Evolutionary conservation across 2,113 vertebrate species (phyloP), one percentile per base, ranked within the genome.

Genomic region (Ardeotis arabs): DNA sequence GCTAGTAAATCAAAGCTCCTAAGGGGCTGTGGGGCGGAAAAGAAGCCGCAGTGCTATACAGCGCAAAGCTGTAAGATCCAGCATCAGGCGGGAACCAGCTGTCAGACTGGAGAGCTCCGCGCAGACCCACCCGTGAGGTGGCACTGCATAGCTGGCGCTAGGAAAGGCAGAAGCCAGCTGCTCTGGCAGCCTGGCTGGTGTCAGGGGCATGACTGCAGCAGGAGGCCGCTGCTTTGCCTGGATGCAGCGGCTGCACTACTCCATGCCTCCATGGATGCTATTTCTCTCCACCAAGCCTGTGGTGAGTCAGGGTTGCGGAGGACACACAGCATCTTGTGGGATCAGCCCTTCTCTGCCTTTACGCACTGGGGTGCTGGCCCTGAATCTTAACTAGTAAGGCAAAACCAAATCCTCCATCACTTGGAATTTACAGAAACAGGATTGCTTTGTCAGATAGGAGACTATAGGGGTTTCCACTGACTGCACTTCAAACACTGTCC

Each of bases 341-440:
- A 24, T 41, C 66, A 52, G 82, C 53, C 52, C 29, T 49, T 33
- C 72, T 45, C 64, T 15, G 29, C 59, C 12, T 39, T 53, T 11
- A 39, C 0, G 0, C 23, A 3, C 20, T 0, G 17, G 10, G 28
- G 20, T 7, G 33, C 28, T 8, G 50, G 25, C 49, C 68, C 62
- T 6, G 12, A 50, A 64, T 21, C 45, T 8, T 41, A 52, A 17
- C 20, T 37, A 39, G 53, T 15, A 22, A 68, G 53, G 58, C 47
- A 82, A 85, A 89, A 22, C 31, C 69, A 79, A 86, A 74, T 5
- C 9, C 68, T 55, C 67, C 52, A 6, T 19, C 47, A 4, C 35
- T 20, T 0, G 0, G 60, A n/a, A 28, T 59, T 20, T 8, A 33
- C 75, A 88, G 63, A 5, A 83, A 55, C 3, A 14, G n/a, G 47